Evolutionary conservation across 2,888 invertebrate genomes (phyloP).

Genomic region (Cybosia mesomella): DNA sequence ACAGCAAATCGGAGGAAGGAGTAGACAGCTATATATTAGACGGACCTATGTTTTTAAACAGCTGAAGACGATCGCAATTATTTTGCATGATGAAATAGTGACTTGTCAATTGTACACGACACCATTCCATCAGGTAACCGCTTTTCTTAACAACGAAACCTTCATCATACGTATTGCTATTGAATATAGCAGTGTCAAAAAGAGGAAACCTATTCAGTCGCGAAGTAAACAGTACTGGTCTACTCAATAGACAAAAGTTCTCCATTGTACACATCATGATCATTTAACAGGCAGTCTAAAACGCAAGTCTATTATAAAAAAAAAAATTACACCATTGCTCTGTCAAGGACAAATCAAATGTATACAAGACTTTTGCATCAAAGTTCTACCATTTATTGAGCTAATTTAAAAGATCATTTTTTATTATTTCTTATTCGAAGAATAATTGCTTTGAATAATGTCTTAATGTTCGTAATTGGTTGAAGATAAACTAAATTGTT

Average conservation of each 20-base stretch:
- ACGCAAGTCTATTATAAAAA: neutral
- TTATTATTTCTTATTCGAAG: neutral
- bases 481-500: constrained; percentile 23
- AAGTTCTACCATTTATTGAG: neutral
- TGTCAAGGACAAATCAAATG: neutral
- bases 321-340: neutral
- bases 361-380: neutral
- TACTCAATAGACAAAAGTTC: neutral
- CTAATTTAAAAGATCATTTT: neutral
- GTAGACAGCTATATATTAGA: neutral
- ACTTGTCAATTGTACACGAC: neutral
- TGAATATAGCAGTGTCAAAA: neutral
- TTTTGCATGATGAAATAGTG: neutral
- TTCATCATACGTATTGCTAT: neutral
- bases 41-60: neutral
- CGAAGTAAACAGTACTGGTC: neutral
- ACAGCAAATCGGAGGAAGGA: constrained; percentile 10
- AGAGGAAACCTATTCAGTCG: neutral
- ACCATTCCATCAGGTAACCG: neutral
- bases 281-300: neutral
- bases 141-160: neutral
- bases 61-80: neutral
- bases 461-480: constrained; percentile 27
- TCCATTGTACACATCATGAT: neutral
- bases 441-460: constrained; percentile 13